These are phyloP conservation scores for Neogobius melanostomus DNA, from an alignment of 2,113 vertebrate species.

Conservation along the genomic window DNA sequence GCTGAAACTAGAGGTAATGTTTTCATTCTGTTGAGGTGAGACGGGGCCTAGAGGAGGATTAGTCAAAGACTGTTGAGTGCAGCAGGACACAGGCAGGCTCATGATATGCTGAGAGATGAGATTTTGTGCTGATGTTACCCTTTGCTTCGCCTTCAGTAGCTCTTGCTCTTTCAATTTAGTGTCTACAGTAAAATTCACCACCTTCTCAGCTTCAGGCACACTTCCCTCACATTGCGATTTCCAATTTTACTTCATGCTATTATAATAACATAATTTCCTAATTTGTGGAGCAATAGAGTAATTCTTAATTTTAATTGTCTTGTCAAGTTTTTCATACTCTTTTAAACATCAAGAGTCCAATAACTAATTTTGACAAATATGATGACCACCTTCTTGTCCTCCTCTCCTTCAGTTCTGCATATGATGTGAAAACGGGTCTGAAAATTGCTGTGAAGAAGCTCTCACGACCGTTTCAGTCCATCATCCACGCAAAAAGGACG, in stretches of 20 bases:
- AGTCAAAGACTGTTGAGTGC: background rate
- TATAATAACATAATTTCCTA: background rate
- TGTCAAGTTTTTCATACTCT: background rate
- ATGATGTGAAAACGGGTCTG: conserved; percentile 80
- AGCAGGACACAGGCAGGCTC: conserved; percentile 25
- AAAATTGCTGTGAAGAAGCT: conserved; percentile 97
- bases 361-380: too few relatives aligned
- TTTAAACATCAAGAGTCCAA: too few relatives aligned
- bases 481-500: conserved; percentile 96
- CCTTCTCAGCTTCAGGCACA: background rate
- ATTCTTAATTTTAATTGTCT: background rate
- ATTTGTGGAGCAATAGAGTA: background rate
- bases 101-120: conserved; percentile 45
- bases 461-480: conserved; percentile 96
- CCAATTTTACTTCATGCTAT: background rate
- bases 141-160: conserved; percentile 30
- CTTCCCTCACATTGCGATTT: conserved; percentile 3
- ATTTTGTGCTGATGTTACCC: conserved; percentile 57
- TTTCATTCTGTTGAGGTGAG: conserved; percentile 8
- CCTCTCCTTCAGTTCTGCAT: conserved; percentile 80
- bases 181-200: conserved; percentile 38
- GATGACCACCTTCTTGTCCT: background rate
- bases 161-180: conserved; percentile 31
- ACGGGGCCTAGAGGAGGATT: conserved; percentile 8
- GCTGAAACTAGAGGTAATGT: background rate